Conservation (phyloP, 1,140 invertebrate species). For the Lucilia cuprina region DNA sequence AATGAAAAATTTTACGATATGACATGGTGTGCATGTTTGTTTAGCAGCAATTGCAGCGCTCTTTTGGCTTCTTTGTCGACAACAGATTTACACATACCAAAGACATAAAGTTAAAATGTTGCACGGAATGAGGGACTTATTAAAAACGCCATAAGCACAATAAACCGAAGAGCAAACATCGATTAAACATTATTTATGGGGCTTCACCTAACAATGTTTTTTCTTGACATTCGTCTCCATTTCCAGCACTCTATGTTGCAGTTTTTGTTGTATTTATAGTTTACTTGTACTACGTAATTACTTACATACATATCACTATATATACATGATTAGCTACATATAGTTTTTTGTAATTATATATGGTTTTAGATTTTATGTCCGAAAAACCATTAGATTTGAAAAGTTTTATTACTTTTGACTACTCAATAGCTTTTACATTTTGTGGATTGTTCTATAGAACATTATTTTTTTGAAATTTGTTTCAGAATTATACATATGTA, state of each 20-base stretch:
- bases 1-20: background rate
- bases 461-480: too few species aligned
- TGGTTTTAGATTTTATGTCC: too few species aligned
- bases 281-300: too few species aligned
- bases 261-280: too few species aligned
- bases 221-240: slow-evolving; percentile 17
- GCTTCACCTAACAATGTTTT: slow-evolving; percentile 49
- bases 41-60: slow-evolving; percentile 5
- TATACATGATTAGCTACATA: too few species aligned
- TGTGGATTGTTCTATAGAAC: too few species aligned
- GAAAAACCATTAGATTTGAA: too few species aligned
- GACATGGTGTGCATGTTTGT: slow-evolving; percentile 6
- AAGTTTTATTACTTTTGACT: too few species aligned
- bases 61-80: slow-evolving; percentile 36
- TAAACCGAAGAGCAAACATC: slow-evolving; percentile 63
- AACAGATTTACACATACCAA: background rate
- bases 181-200: slow-evolving; percentile 64
- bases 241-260: background rate
- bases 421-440: too few species aligned
- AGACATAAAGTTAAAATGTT: slow-evolving; percentile 61
- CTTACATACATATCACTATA: too few species aligned
- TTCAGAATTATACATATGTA: too few species aligned
- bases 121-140: slow-evolving; percentile 55
- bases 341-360: too few species aligned
- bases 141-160: slow-evolving; percentile 63